Evolutionary conservation across 35 echinoderm and acorn worm genomes (phyloP), one percentile per base, ranked within the genome.

Genomic region (Ophiothrix spiculata): DNA sequence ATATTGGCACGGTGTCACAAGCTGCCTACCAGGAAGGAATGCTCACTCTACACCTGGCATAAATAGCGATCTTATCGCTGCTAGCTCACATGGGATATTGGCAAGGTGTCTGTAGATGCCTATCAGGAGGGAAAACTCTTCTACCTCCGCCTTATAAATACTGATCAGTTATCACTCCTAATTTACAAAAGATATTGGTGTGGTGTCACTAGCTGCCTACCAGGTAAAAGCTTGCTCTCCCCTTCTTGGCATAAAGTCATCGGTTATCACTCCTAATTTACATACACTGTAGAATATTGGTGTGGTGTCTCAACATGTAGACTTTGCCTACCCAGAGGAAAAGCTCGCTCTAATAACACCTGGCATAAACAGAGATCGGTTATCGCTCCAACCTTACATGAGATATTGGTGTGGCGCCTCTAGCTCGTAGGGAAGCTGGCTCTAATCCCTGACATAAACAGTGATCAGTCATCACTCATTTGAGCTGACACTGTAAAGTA

Each of bases 141-240:
- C n/a, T n/a, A n/a, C n/a, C n/a, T n/a, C n/a, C n/a, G n/a, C n/a
- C n/a, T n/a, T n/a, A n/a, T n/a, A n/a, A n/a, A n/a, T n/a, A n/a
- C n/a, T n/a, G n/a, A n/a, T n/a, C n/a, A n/a, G 1, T 23, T n/a
- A n/a, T n/a, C n/a, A n/a, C n/a, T n/a, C n/a, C n/a, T n/a, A n/a
- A n/a, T n/a, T n/a, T 75, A 93, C 91, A 33, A 60, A 74, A 56
- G 80, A 79, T 90, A 94, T 90, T 94, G 80, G 77, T 80, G 94
- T 97, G 94, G 94, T 92, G 90, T 97, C 94, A 90, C 94, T 97
- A 93, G 94, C 88, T 90, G 91, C 90, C 90, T 92, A 75, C 89
- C 86, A 82, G 83, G 80, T 86, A 84, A 85, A 80, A 87, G 77
- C 82, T 90, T 91, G 86, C 85, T 90, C n/a, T n/a, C n/a, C n/a